A percentile compares a stretch with the other conserved stretches of the same genome.
Evolutionary conservation across 2,888 invertebrate species (phyloP).

Genomic region (Protodeltote pygarga): DNA sequence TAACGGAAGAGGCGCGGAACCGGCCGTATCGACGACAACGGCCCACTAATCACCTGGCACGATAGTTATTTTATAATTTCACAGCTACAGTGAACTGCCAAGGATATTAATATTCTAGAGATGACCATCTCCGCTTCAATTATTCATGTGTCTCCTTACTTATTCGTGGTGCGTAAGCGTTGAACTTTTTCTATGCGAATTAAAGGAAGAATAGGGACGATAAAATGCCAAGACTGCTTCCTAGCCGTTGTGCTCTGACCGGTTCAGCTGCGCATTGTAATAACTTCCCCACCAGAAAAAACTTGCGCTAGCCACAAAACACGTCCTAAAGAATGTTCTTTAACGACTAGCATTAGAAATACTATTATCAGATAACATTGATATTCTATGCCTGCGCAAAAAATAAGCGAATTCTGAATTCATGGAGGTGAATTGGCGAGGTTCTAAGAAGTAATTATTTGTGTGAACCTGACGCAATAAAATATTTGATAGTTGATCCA

Average conservation of each 20-base stretch:
- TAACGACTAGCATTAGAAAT: constrained; percentile 56
- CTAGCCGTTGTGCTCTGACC: constrained; percentile 62
- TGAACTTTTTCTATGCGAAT: constrained; percentile 61
- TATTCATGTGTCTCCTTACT: constrained; percentile 65
- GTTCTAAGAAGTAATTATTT: constrained; percentile 43
- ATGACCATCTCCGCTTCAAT: constrained; percentile 61
- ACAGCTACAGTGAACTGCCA: constrained; percentile 49
- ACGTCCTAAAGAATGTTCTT: constrained; percentile 54
- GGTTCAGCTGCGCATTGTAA: constrained; percentile 68
- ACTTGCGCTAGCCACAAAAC: constrained; percentile 57
- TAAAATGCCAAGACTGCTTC: constrained; percentile 66
- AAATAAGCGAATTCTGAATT: constrained; percentile 44
- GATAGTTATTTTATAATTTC: constrained; percentile 64
- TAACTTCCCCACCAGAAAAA: constrained; percentile 70
- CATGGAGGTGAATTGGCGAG: constrained; percentile 15
- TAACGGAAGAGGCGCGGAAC: constrained; percentile 79
- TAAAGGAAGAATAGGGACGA: constrained; percentile 58
- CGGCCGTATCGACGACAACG: constrained; percentile 62
- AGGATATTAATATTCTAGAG: constrained; percentile 61
- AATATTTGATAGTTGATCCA: constrained; percentile 44
- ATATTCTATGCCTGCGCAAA: constrained; percentile 35
- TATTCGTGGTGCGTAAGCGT: constrained; percentile 59
- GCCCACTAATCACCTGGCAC: constrained; percentile 66
- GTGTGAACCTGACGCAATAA: constrained; percentile 37
- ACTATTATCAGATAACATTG: constrained; percentile 45